Evolutionary conservation across 2,113 vertebrate species (phyloP).

Genomic region (Struthidea cinerea): DNA sequence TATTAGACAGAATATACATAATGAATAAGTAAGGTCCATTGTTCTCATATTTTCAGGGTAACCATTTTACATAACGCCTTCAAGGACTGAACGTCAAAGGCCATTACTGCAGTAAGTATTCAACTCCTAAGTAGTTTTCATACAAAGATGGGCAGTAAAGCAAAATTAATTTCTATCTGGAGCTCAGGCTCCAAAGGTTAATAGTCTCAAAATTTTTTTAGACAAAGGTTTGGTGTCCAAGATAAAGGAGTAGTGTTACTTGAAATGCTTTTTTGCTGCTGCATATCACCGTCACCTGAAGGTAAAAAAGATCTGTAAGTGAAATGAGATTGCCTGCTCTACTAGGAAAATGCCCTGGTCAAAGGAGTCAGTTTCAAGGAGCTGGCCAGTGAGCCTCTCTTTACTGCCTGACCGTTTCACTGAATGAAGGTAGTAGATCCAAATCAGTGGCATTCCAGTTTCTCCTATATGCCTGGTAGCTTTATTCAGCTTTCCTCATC

Average conservation of each 20-base stretch:
- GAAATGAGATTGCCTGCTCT: background rate
- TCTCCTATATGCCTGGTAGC: background rate
- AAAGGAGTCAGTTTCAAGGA: background rate
- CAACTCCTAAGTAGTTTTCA: constrained; percentile 47
- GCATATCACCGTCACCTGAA: background rate
- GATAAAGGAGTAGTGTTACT: background rate
- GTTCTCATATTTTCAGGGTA: constrained; percentile 40
- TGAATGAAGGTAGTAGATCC: background rate
- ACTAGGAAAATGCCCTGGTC: background rate
- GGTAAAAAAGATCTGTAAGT: background rate
- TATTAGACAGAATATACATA: constrained; percentile 4
- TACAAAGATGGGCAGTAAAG: background rate
- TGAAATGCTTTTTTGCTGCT: background rate
- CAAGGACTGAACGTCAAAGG: constrained; percentile 48
- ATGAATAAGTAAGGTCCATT: constrained; percentile 39
- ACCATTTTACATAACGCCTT: constrained; percentile 48
- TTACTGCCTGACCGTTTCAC: background rate
- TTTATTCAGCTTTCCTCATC: background rate
- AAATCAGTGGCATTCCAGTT: background rate
- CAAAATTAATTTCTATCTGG: background rate
- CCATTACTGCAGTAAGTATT: constrained; percentile 53
- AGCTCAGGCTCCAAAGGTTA: background rate
- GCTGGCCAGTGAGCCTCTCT: background rate
- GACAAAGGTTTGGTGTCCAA: background rate
- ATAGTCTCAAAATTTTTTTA: background rate